Conservation (phyloP, 2,113 vertebrate genomes). For the Prionailurus bengalensis region DNA sequence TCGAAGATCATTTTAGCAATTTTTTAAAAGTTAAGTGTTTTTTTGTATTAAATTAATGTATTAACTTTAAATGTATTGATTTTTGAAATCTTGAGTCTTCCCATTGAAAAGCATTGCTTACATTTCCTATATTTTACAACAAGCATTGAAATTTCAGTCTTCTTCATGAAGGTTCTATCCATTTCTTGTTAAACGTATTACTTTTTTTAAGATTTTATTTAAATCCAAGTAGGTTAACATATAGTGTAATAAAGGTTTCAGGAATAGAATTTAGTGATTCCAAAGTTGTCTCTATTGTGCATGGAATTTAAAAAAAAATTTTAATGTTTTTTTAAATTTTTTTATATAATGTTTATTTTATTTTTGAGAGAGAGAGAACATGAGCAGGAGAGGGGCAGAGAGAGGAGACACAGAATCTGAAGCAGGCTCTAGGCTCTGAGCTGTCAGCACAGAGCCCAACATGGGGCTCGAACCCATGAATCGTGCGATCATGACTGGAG, state of each 20-base stretch:
- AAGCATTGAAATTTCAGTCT: not conserved
- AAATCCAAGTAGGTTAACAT: too few relatives aligned
- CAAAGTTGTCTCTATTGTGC: not conserved
- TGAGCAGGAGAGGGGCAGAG: too few relatives aligned
- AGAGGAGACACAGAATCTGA: too few relatives aligned
- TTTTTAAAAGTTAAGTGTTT: not conserved
- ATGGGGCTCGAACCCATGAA: too few relatives aligned
- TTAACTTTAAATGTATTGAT: not conserved
- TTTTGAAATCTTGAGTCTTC: not conserved
- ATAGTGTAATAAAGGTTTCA: too few relatives aligned
- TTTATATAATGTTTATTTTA: too few relatives aligned
- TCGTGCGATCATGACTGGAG: too few relatives aligned
- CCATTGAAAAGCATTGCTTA: not conserved
- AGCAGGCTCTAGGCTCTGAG: too few relatives aligned
- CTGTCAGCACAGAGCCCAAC: too few relatives aligned
- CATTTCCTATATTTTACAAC: not conserved
- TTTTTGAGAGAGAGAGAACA: too few relatives aligned
- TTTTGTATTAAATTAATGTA: not conserved
- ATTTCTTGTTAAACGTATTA: not conserved
- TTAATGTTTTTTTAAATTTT: not conserved
- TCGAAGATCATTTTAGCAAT: not conserved
- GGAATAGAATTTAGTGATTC: not conserved
- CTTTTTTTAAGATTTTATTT: not conserved
- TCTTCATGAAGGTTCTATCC: not conserved
- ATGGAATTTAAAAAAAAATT: not conserved